Conservation (phyloP, 2,797 vertebrate genomes). For the Danio kyathit region DNA sequence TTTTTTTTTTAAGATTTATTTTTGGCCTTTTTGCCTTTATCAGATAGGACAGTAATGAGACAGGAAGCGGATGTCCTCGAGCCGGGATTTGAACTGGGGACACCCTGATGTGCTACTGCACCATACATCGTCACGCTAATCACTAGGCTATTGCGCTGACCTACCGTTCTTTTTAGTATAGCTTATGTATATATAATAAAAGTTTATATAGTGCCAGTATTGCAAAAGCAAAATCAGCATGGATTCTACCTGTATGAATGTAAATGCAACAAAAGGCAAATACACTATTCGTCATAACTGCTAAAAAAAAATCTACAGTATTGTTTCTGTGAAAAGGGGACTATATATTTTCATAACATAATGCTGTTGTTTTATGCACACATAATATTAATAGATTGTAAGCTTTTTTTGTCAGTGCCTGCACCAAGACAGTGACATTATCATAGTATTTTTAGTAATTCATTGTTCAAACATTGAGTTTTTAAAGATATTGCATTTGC, state of each 20-base stretch:
- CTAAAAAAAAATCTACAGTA: neutral
- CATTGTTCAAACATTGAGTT: neutral
- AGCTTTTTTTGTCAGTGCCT: neutral
- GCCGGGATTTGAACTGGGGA: too few relatives aligned
- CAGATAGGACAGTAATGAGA: too few relatives aligned
- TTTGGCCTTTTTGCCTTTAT: too few relatives aligned
- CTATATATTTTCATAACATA: neutral
- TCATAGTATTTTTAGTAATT: neutral
- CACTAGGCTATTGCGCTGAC: too few relatives aligned
- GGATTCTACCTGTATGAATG: neutral
- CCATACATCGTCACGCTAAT: too few relatives aligned
- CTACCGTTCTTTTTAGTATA: too few relatives aligned
- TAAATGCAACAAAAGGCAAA: neutral
- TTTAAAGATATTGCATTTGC: slow-evolving; percentile 2
- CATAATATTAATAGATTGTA: neutral
- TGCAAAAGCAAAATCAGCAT: neutral
- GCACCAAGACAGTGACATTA: neutral
- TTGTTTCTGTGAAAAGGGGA: neutral
- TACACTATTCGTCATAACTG: neutral
- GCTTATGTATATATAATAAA: neutral
- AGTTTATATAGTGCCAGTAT: neutral
- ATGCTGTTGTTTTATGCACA: neutral
- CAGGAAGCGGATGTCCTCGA: too few relatives aligned
- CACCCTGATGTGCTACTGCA: too few relatives aligned
- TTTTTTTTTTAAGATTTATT: too few relatives aligned